Evolutionary conservation across 1,140 invertebrate species (phyloP), one percentile per base, ranked within the genome.

Genomic region (Leptopilina boulardi): DNA sequence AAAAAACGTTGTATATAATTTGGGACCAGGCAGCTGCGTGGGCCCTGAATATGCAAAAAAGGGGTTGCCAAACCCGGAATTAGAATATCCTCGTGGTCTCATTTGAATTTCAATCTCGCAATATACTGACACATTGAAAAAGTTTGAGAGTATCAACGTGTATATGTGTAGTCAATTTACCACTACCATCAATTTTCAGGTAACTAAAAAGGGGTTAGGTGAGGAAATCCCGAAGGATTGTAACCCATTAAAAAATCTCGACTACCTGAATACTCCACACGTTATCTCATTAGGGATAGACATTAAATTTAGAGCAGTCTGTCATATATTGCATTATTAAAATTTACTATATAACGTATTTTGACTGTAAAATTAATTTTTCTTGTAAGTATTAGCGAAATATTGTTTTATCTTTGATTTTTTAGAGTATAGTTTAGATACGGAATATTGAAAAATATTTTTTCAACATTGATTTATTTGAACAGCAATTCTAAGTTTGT

Each of bases 51-150:
- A 89, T 89, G 87, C 89, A 90, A 91, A 91, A 87, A 86, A 90
- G 89, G 89, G 89, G 87, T 88, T 86, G 86, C 80, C 78, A 82
- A 82, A 86, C 86, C 82, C 83, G 85, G 87, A 91, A 91, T 91
- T 90, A 89, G 88, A 91, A 91, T 90, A 91, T 90, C 88, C 89
- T 91, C 90, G 90, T 85, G 90, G 89, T 91, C 90, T 91, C 90
- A 91, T 91, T 91, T 91, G 89, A 91, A 91, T 91, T 91, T 91
- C 86, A 87, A 89, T 87, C 85, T 90, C 80, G 81, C 80, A 79
- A 73, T 66, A n/a, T n/a, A 66, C 56, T 66, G 56, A 30, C 80
- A 73, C 79, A 76, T 75, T 77, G 71, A 78, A 34, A 34, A 77
- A 81, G 82, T 83, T 84, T 81, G 72, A 78, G 79, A 75, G 79